Conservation (phyloP, 2,113 vertebrate species). For the Vimba vimba region DNA sequence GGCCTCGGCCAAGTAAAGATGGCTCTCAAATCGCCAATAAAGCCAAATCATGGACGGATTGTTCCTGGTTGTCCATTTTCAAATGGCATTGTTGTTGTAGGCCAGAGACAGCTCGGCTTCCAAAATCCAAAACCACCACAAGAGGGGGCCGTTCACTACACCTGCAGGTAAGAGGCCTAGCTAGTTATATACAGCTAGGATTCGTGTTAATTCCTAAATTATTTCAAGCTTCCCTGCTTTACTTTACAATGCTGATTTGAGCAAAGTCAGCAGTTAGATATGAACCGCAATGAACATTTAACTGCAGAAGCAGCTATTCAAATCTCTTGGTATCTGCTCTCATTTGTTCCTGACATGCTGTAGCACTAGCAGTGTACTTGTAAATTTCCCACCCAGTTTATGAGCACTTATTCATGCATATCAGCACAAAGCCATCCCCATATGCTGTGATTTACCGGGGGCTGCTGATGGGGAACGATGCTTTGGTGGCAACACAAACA, state of each 20-base stretch:
- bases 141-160: not conserved
- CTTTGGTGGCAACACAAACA: not conserved
- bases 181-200: not conserved
- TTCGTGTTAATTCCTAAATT: not conserved
- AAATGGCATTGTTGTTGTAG: not conserved
- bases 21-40: not conserved
- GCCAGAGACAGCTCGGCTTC: not conserved
- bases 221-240: not conserved
- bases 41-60: not conserved
- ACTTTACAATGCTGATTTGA: not conserved
- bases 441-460: conserved; percentile 49
- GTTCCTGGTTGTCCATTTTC: not conserved
- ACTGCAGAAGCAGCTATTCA: not conserved
- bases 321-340: not conserved
- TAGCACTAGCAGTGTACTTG: conserved; percentile 18
- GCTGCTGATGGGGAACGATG: not conserved
- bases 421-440: conserved; percentile 36
- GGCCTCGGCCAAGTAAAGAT: too few relatives aligned
- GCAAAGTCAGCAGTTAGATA: not conserved
- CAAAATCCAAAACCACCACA: not conserved
- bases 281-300: not conserved
- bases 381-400: conserved; percentile 35
- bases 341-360: conserved; percentile 18
- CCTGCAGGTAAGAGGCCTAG: not conserved
- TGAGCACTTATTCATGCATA: conserved; percentile 34